Evolutionary conservation across 2,113 vertebrate species (phyloP).

Genomic region (Gracilinanus agilis): DNA sequence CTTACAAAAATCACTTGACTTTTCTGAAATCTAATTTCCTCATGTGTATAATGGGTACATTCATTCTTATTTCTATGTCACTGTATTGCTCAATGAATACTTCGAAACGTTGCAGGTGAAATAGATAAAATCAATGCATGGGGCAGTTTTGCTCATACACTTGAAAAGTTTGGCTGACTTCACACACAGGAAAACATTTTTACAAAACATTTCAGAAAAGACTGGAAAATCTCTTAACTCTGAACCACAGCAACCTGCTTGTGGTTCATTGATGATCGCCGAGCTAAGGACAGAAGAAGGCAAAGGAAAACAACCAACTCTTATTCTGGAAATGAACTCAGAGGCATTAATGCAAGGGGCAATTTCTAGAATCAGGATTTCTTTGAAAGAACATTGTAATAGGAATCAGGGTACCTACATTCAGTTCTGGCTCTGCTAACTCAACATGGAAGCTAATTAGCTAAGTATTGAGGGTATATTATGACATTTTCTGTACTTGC

Average conservation of each 20-base stretch:
- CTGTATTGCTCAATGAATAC: neutral
- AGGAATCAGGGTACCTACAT: neutral
- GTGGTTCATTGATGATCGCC: neutral
- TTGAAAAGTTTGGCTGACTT: neutral
- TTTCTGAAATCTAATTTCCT: neutral
- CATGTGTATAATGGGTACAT: neutral
- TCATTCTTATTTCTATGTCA: neutral
- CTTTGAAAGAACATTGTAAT: neutral
- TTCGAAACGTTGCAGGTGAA: neutral
- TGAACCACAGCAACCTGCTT: neutral
- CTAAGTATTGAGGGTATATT: neutral
- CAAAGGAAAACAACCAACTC: neutral
- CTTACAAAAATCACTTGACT: fast-evolving
- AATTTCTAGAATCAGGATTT: neutral
- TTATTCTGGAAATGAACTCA: neutral
- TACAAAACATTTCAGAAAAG: neutral
- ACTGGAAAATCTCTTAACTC: neutral
- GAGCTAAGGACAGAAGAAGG: fast-evolving
- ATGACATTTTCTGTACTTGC: neutral
- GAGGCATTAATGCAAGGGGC: neutral
- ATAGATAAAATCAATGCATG: neutral
- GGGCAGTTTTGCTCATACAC: neutral
- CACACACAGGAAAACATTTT: neutral
- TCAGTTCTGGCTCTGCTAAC: neutral
- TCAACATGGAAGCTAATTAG: neutral